Conservation (phyloP, 2,888 invertebrate genomes). For the Craniophora ligustri region DNA sequence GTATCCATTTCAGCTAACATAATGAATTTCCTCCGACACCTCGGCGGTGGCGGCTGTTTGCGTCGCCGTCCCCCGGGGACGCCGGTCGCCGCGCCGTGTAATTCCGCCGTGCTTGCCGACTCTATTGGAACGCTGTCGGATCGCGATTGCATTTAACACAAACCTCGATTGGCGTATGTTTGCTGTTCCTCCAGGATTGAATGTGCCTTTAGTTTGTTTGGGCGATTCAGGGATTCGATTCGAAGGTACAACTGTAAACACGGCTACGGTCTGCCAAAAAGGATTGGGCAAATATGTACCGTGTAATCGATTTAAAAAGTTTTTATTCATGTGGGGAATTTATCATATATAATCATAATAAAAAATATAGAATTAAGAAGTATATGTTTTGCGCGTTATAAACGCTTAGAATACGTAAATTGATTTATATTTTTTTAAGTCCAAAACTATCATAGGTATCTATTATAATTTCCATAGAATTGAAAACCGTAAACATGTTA, state of each 20-base stretch:
- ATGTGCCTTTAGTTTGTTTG: background rate
- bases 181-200: conserved; percentile 7
- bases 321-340: no score
- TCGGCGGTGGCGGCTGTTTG: conserved; percentile 18
- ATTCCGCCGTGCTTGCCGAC: conserved; percentile 42
- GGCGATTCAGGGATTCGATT: background rate
- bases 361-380: no score
- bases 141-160: conserved; percentile 38
- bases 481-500: no score
- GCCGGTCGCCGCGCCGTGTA: conserved; percentile 28
- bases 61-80: conserved; percentile 18
- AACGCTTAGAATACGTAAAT: no score
- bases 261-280: background rate
- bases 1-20: conserved; percentile 3
- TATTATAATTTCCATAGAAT: no score
- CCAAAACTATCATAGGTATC: no score
- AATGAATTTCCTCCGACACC: conserved; percentile 32
- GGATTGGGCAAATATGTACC: no score
- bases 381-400: no score
- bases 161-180: conserved; percentile 20
- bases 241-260: background rate
- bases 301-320: no score
- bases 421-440: no score
- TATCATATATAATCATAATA: no score
- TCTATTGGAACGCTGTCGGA: conserved; percentile 33